These are phyloP conservation scores for Blastomussa wellsi DNA, from an alignment of 92 coral and sea anemone genomes.

Conservation along the genomic window DNA sequence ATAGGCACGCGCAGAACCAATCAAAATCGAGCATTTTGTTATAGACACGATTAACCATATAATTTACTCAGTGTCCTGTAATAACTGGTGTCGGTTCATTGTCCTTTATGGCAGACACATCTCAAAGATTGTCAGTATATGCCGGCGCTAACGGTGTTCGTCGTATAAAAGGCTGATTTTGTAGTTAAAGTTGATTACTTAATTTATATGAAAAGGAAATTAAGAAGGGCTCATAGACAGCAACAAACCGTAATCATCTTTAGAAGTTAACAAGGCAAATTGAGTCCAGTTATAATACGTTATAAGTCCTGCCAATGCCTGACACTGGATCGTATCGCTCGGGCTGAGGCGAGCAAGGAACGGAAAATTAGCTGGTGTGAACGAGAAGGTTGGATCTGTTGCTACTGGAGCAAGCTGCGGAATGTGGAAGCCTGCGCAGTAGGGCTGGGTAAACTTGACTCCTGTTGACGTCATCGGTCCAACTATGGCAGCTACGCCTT, in stretches of 20 bases:
- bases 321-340: conserved; percentile 70
- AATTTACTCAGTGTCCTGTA: too few relatives aligned
- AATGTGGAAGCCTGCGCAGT: conserved; percentile 74
- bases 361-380: conserved; percentile 66
- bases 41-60: too few relatives aligned
- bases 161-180: background rate
- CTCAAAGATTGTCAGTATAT: background rate
- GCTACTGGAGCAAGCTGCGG: conserved; percentile 79
- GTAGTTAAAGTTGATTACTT: background rate
- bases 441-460: conserved; percentile 75
- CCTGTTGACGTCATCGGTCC: conserved; percentile 84
- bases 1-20: too few relatives aligned
- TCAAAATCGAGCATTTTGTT: too few relatives aligned
- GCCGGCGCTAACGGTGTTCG: background rate
- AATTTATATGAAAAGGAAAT: background rate
- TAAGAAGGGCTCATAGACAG: background rate
- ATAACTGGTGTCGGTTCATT: too few relatives aligned
- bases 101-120: background rate
- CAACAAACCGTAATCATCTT: conserved; percentile 73
- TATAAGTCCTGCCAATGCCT: conserved; percentile 66
- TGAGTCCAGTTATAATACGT: conserved; percentile 71
- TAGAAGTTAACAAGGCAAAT: conserved; percentile 64
- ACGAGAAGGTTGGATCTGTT: conserved; percentile 72
- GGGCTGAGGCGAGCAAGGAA: conserved; percentile 65
- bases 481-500: conserved; percentile 72